A percentile compares a stretch with the other conserved stretches of the same genome.
phyloP scores from a whole-genome alignment of 2,888 invertebrate species.

The Criorhina ranunculi region DNA sequence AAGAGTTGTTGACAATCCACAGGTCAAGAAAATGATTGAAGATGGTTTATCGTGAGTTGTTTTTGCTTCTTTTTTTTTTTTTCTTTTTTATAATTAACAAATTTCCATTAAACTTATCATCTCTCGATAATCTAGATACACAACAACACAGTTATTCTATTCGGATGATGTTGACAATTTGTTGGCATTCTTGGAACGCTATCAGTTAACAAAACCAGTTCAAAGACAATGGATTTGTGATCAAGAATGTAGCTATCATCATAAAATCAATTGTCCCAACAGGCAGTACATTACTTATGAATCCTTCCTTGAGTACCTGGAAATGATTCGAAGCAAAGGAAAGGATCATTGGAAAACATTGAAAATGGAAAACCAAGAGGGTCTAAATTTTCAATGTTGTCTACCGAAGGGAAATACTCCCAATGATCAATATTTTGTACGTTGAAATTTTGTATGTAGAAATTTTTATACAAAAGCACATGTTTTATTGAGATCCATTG shows the following conservation, averaged over 20 bases:
- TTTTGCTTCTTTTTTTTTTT: conserved; percentile 15
- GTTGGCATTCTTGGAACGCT: conserved; percentile 89
- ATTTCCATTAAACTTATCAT: background rate
- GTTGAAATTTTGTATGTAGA: conserved; percentile 27
- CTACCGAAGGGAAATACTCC: conserved; percentile 1
- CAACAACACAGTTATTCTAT: conserved; percentile 92
- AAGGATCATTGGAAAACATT: conserved; percentile 81
- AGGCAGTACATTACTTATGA: conserved; percentile 79
- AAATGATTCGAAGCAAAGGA: conserved; percentile 79
- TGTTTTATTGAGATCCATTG: conserved; percentile 35
- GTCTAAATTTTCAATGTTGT: conserved; percentile 61
- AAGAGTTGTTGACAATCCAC: conserved; percentile 88
- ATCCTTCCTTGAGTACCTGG: conserved; percentile 81
- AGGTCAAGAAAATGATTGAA: conserved; percentile 91
- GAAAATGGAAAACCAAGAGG: conserved; percentile 70
- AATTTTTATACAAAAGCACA: too few relatives aligned
- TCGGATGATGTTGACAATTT: conserved; percentile 90
- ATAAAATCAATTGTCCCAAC: conserved; percentile 81
- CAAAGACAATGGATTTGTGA: conserved; percentile 90
- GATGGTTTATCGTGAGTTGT: conserved; percentile 90
- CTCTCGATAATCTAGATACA: conserved; percentile 86
- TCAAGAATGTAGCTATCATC: conserved; percentile 83
- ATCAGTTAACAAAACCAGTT: conserved; percentile 89
- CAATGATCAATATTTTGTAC: conserved; percentile 47
- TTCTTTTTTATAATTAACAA: too few relatives aligned